These are phyloP conservation scores for Carettochelys insculpta DNA, from an alignment of 2,113 vertebrate species.

Conservation along the genomic window DNA sequence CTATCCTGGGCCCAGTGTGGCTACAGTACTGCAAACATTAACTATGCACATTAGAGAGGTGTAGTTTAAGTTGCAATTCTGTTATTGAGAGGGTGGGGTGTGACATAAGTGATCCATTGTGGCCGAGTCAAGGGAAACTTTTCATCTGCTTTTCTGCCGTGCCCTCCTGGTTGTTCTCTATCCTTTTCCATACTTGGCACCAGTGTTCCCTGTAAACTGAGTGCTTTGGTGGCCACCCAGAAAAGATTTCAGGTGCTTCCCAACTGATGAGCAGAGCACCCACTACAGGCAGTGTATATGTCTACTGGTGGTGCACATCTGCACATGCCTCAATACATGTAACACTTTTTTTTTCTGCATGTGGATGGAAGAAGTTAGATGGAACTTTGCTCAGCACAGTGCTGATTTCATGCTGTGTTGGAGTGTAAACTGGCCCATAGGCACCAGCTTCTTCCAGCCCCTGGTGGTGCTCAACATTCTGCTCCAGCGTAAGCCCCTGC, in stretches of 20 bases:
- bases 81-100: background rate
- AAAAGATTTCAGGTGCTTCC: no score
- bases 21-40: background rate
- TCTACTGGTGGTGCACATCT: no score
- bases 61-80: background rate
- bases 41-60: background rate
- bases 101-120: conserved; percentile 3
- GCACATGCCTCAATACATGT: no score
- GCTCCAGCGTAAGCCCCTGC: background rate
- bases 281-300: no score
- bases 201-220: no score
- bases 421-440: background rate
- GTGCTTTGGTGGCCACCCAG: no score
- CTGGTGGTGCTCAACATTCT: no score
- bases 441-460: no score
- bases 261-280: no score
- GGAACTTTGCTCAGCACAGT: no score
- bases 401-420: background rate
- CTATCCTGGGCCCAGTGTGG: background rate
- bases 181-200: background rate
- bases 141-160: background rate
- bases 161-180: background rate
- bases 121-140: background rate
- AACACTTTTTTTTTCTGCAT: no score
- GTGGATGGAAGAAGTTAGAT: no score